These are phyloP conservation scores for Rhinolophus ferrumequinum DNA, from an alignment of 2,113 vertebrate genomes.

Conservation along the genomic window DNA sequence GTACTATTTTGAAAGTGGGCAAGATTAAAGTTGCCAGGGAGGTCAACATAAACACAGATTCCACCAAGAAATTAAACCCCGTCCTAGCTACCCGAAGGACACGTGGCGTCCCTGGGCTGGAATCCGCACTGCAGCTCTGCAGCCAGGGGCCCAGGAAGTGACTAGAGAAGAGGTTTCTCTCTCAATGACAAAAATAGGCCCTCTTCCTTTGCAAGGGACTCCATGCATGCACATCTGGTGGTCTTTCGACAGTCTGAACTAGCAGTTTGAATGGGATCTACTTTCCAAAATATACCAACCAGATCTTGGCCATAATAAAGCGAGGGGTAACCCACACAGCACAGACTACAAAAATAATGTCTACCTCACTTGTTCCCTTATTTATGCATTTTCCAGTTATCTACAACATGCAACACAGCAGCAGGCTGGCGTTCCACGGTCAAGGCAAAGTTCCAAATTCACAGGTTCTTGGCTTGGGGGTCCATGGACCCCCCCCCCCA, in stretches of 20 bases:
- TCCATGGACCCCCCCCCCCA: not conserved
- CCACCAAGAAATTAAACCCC: not conserved
- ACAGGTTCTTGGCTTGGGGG: not conserved
- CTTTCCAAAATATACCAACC: not conserved
- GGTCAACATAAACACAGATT: not conserved
- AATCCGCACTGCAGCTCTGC: fast-evolving
- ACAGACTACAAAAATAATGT: not conserved
- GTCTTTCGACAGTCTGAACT: not conserved
- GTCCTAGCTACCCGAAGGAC: not conserved
- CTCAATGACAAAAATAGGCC: not conserved
- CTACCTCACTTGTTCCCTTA: not conserved
- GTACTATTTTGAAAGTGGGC: not conserved
- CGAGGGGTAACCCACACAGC: not conserved
- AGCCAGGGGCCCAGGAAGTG: not conserved
- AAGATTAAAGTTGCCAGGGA: not conserved
- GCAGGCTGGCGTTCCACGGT: not conserved
- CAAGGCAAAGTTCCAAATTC: not conserved
- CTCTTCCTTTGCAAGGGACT: not conserved
- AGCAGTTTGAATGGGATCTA: not conserved
- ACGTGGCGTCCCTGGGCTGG: not conserved
- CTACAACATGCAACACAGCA: fast-evolving
- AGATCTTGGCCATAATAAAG: not conserved
- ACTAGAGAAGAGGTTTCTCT: not conserved
- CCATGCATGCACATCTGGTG: fast-evolving
- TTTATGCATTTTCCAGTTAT: not conserved